These are phyloP conservation scores for Eurystomus gularis DNA, from an alignment of 2,113 vertebrate species.

Conservation along the genomic window DNA sequence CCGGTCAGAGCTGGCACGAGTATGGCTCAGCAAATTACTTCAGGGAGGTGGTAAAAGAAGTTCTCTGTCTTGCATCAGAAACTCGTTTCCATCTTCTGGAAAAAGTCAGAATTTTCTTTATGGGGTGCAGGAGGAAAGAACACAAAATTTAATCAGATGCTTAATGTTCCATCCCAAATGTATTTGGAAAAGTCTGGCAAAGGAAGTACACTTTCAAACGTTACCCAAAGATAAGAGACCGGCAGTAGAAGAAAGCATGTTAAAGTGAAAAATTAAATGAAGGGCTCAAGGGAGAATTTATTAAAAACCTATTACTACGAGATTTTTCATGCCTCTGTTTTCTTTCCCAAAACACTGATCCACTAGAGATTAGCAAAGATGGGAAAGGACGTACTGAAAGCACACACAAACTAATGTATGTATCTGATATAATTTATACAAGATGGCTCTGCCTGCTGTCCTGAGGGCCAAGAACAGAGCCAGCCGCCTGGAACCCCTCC, in stretches of 20 bases:
- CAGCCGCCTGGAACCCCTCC: not conserved
- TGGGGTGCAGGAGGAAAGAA: not conserved
- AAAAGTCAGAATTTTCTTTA: not conserved
- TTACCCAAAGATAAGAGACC: not conserved
- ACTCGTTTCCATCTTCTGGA: not conserved
- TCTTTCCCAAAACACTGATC: not conserved
- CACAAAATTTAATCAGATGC: not conserved
- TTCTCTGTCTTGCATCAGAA: not conserved
- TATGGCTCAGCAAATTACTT: not conserved
- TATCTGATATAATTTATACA: not conserved
- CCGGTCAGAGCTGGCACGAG: not conserved
- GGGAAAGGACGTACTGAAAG: not conserved
- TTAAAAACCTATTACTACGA: not conserved
- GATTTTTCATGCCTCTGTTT: not conserved
- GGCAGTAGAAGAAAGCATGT: not conserved
- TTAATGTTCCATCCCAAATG: not conserved
- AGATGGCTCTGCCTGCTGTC: not conserved
- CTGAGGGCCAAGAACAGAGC: not conserved
- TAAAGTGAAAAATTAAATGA: constrained; percentile 5
- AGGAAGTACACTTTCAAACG: not conserved
- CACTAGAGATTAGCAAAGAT: not conserved
- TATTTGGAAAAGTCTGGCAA: not conserved
- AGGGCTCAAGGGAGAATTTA: not conserved
- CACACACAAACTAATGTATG: not conserved
- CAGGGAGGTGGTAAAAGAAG: not conserved